These are phyloP conservation scores for Dinomys branickii DNA, from an alignment of 2,113 vertebrate genomes.

Conservation along the genomic window DNA sequence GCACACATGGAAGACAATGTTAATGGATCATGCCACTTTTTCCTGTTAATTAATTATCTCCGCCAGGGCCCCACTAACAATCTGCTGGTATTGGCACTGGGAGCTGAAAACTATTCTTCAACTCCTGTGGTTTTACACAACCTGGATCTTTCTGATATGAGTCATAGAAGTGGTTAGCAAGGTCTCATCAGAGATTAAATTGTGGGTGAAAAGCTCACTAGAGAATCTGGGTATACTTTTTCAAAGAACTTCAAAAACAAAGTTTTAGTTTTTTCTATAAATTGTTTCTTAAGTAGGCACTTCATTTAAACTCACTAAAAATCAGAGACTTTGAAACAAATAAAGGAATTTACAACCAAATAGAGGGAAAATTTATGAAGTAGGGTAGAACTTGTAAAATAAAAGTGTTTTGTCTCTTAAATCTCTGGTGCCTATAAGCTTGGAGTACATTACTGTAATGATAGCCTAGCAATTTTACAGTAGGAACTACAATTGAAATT, in stretches of 20 bases:
- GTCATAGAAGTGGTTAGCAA: conserved; percentile 39
- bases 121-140: background rate
- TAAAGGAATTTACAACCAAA: conserved; percentile 49
- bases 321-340: conserved; percentile 1
- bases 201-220: conserved; percentile 55
- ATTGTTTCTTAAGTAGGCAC: conserved; percentile 31
- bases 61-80: background rate
- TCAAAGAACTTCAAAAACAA: background rate
- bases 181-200: conserved; percentile 66
- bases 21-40: conserved; percentile 54
- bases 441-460: conserved; percentile 77
- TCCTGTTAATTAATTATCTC: background rate
- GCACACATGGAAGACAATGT: background rate
- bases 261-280: conserved; percentile 57
- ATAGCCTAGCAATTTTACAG: conserved; percentile 86
- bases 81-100: background rate
- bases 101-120: conserved; percentile 48
- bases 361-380: conserved; percentile 35
- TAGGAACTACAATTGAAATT: conserved; percentile 89
- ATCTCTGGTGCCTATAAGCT: conserved; percentile 71
- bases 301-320: background rate
- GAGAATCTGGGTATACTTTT: conserved; percentile 30
- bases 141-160: conserved; percentile 60
- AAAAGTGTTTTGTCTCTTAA: conserved; percentile 77
- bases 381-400: conserved; percentile 62